Evolutionary conservation across 2,888 invertebrate genomes (phyloP).

Genomic region (Ceraclea dissimilis): DNA sequence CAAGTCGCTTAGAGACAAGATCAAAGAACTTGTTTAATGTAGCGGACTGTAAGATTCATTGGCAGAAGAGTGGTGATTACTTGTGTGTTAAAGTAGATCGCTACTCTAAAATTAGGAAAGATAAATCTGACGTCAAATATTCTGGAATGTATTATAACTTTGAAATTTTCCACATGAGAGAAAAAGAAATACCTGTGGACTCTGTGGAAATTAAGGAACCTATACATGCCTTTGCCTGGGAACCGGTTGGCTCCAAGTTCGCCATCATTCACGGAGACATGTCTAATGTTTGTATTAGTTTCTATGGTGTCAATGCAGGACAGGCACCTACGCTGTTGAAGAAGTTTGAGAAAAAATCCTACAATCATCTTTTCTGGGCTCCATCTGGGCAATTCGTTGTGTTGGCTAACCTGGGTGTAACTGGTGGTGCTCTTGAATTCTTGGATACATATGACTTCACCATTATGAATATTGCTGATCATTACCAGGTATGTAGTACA

Average conservation of each 20-base stretch:
- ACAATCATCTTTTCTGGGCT: constrained; percentile 93
- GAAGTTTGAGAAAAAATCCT: constrained; percentile 80
- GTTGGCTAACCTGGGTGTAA: constrained; percentile 76
- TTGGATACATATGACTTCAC: constrained; percentile 93
- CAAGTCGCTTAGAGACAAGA: constrained; percentile 79
- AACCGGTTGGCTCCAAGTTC: constrained; percentile 93
- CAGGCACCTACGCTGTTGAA: constrained; percentile 83
- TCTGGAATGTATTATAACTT: constrained; percentile 97
- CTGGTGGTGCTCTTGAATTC: constrained; percentile 88
- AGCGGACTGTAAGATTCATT: constrained; percentile 96
- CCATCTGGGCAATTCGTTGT: constrained; percentile 94
- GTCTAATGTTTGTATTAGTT: constrained; percentile 76
- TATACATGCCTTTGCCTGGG: constrained; percentile 95
- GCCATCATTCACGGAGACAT: constrained; percentile 93
- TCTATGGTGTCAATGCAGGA: constrained; percentile 86
- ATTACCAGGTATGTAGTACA: constrained; percentile 78
- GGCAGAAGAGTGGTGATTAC: constrained; percentile 98
- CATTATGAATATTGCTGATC: constrained; percentile 89
- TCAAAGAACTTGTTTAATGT: constrained; percentile 97
- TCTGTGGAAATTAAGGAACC: constrained; percentile 92
- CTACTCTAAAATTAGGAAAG: constrained; percentile 87
- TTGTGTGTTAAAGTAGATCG: constrained; percentile 84
- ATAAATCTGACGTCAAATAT: constrained; percentile 89
- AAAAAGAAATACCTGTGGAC: constrained; percentile 96
- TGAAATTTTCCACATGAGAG: constrained; percentile 97